phyloP scores from a whole-genome alignment of 2,888 invertebrate species.

The Agyllia agylla region DNA sequence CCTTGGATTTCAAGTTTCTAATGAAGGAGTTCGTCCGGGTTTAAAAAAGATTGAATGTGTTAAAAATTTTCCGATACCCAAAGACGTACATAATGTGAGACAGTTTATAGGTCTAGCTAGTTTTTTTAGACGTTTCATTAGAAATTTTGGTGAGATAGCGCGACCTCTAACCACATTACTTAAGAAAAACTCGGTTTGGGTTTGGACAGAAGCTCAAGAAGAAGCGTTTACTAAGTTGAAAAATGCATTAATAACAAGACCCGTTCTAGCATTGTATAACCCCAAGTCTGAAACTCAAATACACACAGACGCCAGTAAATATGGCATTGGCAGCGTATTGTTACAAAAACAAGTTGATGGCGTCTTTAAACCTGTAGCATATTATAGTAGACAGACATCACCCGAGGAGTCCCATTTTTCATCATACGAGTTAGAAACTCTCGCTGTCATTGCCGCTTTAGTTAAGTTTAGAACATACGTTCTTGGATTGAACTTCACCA shows the following conservation, averaged over 20 bases:
- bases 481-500: not conserved
- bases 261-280: not conserved
- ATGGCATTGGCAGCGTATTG: slow-evolving; percentile 80
- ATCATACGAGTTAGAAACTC: not conserved
- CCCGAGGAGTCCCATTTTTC: not conserved
- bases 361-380: not conserved
- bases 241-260: not conserved
- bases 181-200: not conserved
- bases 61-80: not conserved
- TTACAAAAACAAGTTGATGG: slow-evolving; percentile 67
- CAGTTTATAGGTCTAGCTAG: not conserved
- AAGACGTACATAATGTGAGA: not conserved
- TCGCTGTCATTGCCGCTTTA: not conserved
- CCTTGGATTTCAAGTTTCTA: not conserved
- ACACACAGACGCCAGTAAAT: slow-evolving; percentile 81
- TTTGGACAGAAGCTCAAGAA: not conserved
- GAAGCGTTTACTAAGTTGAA: not conserved
- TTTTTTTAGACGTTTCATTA: not conserved
- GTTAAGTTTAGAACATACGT: not conserved
- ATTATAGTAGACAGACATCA: not conserved
- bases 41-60: not conserved
- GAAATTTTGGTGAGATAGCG: not conserved
- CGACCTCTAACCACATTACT: not conserved
- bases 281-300: slow-evolving; percentile 75
- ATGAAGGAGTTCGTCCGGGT: not conserved